Evolutionary conservation across 2,888 invertebrate genomes (phyloP), one percentile per base, ranked within the genome.

Genomic region (Drosophila anceps): DNA sequence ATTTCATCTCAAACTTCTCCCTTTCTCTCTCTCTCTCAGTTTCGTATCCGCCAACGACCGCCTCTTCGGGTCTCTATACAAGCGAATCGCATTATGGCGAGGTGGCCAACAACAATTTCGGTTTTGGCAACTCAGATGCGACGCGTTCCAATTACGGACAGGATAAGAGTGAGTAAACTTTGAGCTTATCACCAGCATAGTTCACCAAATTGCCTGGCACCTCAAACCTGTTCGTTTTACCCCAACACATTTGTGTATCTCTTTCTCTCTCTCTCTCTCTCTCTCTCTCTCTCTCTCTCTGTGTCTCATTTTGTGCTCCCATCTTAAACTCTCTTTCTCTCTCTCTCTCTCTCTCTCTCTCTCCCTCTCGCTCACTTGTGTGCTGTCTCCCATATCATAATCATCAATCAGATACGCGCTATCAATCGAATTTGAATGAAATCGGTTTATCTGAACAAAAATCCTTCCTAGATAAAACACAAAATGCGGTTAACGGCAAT

Each of bases 361-460:
- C 41, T 63, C 6, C 33, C 15, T 57, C 31, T 57, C 20, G 4
- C 12, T 12, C 24, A 27, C 53, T 35, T 63, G n/a, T 51, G 65
- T 61, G 70, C 83, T 43, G 41, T 59, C 31, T 53, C 31, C 50
- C 50, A 27, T 48, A 18, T 65, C 37, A 50, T 37, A 3, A 20
- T 39, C 67, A 61, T 60, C 51, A 53, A 48, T 55, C 64, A 77
- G 96, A 95, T 93, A 95, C 95, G 87, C 96, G 95, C 92, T 96
- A 95, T 93, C 95, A 95, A 93, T 96, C 96, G 79, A 95, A 95
- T 91, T 93, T 96, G 92, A 96, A 96, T 93, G 96, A 96, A 93
- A 96, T 96, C 92, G 96, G 95, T 93, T 96, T 96, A 93, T 96
- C 96, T 81, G 96, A 96, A 93, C 96, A 96, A 93, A 96, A 96